Evolutionary conservation across 92 coral and sea anemone genomes (phyloP), one percentile per base, ranked within the genome.

Genomic region (Paramuricea clavata): DNA sequence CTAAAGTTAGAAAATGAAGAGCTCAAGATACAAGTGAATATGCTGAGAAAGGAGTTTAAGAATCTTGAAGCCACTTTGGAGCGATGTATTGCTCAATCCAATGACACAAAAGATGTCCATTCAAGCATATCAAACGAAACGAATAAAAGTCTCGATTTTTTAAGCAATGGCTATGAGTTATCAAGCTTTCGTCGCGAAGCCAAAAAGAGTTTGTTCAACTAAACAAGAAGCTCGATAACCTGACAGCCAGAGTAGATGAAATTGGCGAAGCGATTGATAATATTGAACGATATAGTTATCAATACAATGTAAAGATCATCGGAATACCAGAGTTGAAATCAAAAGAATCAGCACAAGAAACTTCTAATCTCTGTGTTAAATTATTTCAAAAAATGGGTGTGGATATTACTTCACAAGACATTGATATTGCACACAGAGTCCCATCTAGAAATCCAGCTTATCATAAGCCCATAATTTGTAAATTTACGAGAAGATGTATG

Each of bases 131-230:
- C 41, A 33, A 35, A 35, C 52, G 87, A 83, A 41, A 42, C 41
- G 23, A 36, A 23, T 28, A 83, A 69, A 44, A 83, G 87, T 49
- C 52, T 83, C 11, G 81, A 83, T 54, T 69, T 83, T 57, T 57
- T 67, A 5, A 83, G 87, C 25, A 57, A 69, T 17, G 33, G 56
- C 22, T 83, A 83, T 62, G 87, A 83, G 16, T 65, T 83, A 32
- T 25, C 47, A 69, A 43, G 49, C 41, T 83, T 83, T 49, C 87
- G 78, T 27, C 72, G 47, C 36, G 81, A 69, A 69, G 87, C 81
- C 28, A 60, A 42, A 64, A 79, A 52, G 33, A 52, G 34, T 71
- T 79, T 0, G 70, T 49, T 54, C 50, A 43, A 26, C n/a, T 79
- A 54, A 79, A n/a, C 8, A 79, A 39, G 70, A 52, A 59, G 22